Percentiles rank a stretch among this genome's conserved stretches.
Conservation (phyloP, 2,113 vertebrate genomes). For the Corythaeola cristata region DNA sequence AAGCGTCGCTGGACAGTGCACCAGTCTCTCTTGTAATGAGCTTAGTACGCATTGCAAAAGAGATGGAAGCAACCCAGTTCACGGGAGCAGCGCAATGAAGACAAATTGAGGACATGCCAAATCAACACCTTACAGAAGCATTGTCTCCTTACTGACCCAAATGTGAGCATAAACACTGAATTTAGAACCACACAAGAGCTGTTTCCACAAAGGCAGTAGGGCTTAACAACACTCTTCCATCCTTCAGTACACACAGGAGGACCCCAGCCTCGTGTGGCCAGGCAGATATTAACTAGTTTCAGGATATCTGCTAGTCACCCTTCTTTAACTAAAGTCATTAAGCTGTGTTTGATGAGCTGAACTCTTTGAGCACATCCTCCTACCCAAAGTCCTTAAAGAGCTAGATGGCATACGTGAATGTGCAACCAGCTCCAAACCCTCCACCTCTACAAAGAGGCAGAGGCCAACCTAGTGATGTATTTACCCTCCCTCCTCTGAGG, state of each 20-base stretch:
- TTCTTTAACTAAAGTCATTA: not conserved
- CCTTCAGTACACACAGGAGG: not conserved
- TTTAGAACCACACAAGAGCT: rapidly evolving
- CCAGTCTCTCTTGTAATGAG: not conserved
- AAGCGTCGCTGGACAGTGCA: not conserved
- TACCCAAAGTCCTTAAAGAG: not conserved
- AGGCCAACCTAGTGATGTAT: not conserved
- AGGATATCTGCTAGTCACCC: not conserved
- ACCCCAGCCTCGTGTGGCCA: not conserved
- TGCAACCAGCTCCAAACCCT: not conserved
- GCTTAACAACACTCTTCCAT: not conserved
- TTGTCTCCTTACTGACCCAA: not conserved
- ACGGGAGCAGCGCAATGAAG: not conserved
- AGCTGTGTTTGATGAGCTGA: not conserved
- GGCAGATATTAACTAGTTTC: not conserved
- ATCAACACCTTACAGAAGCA: not conserved
- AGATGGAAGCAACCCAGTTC: not conserved
- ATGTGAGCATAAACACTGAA: not conserved
- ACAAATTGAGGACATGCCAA: not conserved
- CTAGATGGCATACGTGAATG: not conserved
- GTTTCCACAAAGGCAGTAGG: not conserved
- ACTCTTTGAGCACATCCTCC: rapidly evolving
- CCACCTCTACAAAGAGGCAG: not conserved
- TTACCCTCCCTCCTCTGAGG: not conserved
- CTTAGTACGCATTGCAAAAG: rapidly evolving